Conservation (phyloP, 53 echinoderm and acorn worm genomes). For the Mesocentrotus franciscanus region DNA sequence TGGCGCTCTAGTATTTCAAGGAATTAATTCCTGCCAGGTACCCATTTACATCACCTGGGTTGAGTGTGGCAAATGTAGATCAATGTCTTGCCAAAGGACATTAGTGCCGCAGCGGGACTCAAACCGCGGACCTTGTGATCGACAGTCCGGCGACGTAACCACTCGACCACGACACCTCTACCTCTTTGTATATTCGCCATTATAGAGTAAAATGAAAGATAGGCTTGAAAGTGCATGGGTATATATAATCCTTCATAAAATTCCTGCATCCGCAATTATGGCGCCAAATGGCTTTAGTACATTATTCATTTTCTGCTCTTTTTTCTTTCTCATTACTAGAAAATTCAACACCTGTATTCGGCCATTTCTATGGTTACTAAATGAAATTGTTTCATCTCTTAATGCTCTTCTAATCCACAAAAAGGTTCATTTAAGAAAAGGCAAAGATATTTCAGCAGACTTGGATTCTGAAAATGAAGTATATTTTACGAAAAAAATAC, state of each 20-base stretch:
- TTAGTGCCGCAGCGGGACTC: no score
- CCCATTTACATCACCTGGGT: no score
- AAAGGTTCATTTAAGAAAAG: not conserved
- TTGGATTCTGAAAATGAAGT: not conserved
- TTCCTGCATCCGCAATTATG: not conserved
- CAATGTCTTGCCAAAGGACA: no score
- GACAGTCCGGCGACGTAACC: no score
- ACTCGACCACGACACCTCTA: no score
- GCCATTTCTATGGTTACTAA: not conserved
- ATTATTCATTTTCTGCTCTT: not conserved
- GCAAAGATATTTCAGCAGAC: not conserved
- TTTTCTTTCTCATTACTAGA: not conserved
- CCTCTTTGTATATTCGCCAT: no score
- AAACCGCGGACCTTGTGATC: no score
- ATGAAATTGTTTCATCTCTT: constrained; percentile 1
- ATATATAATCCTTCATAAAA: not conserved
- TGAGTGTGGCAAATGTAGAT: no score
- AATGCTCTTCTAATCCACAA: not conserved
- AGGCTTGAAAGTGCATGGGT: not conserved
- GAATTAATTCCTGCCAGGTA: no score
- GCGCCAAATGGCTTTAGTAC: not conserved
- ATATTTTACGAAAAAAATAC: no score
- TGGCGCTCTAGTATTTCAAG: no score
- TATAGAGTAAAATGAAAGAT: no score
- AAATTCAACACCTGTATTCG: constrained; percentile 9